Evolutionary conservation across 2,113 vertebrate genomes (phyloP).

Genomic region (Fregata magnificens): DNA sequence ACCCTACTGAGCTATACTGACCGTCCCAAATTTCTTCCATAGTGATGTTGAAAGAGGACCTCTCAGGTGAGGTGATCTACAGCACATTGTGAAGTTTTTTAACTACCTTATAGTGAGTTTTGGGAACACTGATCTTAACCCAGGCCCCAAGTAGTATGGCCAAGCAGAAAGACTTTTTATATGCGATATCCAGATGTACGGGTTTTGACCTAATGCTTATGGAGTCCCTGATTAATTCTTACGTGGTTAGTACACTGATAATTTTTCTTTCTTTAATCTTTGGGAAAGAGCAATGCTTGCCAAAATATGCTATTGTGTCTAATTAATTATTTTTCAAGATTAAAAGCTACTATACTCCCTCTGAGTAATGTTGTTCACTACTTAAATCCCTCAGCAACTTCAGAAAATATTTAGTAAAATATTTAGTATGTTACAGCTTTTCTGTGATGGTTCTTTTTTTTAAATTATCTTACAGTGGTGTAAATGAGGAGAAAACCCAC

Average conservation of each 20-base stretch:
- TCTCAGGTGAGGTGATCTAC: neutral
- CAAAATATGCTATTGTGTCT: neutral
- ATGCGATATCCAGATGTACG: fast-evolving
- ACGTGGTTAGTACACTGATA: neutral
- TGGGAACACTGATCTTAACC: neutral
- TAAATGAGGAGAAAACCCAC: neutral
- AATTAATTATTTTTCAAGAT: neutral
- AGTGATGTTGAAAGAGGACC: neutral
- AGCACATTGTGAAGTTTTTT: neutral
- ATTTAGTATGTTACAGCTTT: neutral
- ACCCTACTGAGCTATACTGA: neutral
- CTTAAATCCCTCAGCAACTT: neutral
- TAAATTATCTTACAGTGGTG: neutral
- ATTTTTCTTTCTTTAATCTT: neutral
- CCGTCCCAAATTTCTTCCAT: neutral
- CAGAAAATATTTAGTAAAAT: neutral
- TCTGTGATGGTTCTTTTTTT: neutral
- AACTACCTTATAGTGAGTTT: neutral
- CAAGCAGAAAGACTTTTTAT: neutral
- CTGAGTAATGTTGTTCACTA: neutral
- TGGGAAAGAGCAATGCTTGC: neutral
- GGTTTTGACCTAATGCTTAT: neutral
- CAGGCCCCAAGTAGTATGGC: neutral
- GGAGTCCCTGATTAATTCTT: neutral
- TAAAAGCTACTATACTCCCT: neutral